Percentiles rank a stretch among this genome's conserved stretches.
These are phyloP conservation scores for Brachionus rubens DNA, from an alignment of 1,140 invertebrate genomes.

Conservation along the genomic window DNA sequence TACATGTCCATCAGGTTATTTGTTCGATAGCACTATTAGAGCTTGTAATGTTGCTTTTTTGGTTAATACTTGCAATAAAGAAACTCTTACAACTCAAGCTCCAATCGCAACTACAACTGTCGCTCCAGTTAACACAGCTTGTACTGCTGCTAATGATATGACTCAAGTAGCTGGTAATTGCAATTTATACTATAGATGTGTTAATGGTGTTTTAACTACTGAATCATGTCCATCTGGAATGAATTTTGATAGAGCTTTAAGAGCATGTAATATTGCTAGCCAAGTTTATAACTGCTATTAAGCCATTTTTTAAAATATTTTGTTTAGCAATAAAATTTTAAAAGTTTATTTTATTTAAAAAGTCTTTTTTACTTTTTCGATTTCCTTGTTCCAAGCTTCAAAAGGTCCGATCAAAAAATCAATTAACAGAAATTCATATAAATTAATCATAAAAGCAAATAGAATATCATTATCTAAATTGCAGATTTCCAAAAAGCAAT, in stretches of 20 bases:
- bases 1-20: not conserved
- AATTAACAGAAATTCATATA: too few species aligned
- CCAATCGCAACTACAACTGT: not conserved
- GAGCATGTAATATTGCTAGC: not conserved
- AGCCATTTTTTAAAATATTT: too few species aligned
- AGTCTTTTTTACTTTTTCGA: too few species aligned
- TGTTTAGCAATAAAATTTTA: too few species aligned
- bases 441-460: too few species aligned
- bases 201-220: not conserved
- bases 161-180: constrained; percentile 23
- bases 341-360: too few species aligned
- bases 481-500: too few species aligned
- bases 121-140: not conserved
- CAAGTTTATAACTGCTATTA: constrained; percentile 15
- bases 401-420: too few species aligned
- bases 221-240: constrained; percentile 5
- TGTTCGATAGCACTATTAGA: not conserved
- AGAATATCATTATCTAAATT: too few species aligned
- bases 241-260: constrained; percentile 17
- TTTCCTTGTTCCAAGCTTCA: too few species aligned
- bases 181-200: not conserved
- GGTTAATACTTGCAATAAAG: not conserved
- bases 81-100: too few species aligned
- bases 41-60: not conserved
- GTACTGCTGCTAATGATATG: not conserved